These are phyloP conservation scores for Calephelis perditalis DNA, from an alignment of 2,888 invertebrate genomes.

Conservation along the genomic window DNA sequence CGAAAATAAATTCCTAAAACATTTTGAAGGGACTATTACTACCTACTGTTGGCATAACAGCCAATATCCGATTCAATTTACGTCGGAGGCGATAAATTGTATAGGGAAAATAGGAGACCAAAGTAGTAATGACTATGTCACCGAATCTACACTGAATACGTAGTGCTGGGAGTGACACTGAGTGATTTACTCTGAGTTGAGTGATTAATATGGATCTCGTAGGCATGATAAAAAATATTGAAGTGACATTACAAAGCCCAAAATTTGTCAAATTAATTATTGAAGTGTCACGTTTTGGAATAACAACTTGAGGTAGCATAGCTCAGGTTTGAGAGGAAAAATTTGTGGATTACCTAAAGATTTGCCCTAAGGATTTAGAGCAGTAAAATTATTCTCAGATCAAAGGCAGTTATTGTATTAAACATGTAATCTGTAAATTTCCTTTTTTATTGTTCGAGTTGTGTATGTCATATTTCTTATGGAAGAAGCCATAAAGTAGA, in stretches of 20 bases:
- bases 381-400: no score
- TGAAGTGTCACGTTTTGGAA: no score
- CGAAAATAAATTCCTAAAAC: slow-evolving; percentile 3
- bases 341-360: no score
- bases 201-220: slow-evolving; percentile 38
- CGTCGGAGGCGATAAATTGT: slow-evolving; percentile 32
- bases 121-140: slow-evolving; percentile 38
- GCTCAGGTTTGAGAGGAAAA: no score
- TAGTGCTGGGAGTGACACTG: slow-evolving; percentile 42
- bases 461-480: no score
- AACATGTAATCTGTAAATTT: no score
- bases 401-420: no score
- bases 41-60: slow-evolving; percentile 26
- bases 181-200: slow-evolving; percentile 42
- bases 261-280: not conserved
- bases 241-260: not conserved
- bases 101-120: slow-evolving; percentile 33
- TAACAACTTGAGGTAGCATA: no score
- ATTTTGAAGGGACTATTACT: slow-evolving; percentile 24
- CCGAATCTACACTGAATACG: slow-evolving; percentile 41
- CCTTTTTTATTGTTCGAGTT: no score
- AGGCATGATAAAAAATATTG: slow-evolving; percentile 11
- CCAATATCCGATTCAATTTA: slow-evolving; percentile 30
- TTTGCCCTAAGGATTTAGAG: no score
- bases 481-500: no score